Base-by-base conservation (phyloP, 2,888 invertebrate species). In the Bibio marci region DNA sequence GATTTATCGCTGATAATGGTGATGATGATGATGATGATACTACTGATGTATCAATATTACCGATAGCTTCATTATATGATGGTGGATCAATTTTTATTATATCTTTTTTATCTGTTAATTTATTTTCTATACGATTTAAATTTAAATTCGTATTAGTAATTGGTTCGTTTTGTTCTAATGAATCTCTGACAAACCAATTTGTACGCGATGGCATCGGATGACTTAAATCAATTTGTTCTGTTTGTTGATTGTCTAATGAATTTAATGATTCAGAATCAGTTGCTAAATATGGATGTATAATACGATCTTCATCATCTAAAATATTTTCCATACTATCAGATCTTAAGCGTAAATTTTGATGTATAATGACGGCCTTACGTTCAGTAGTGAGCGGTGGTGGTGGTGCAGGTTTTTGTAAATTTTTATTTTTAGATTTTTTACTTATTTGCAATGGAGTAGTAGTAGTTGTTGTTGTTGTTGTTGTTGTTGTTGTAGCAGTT, bases 41-140 rank as follows among this genome's bases (percentile, higher is more conserved):
- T 6, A 22, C 8, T 22, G 22, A n/a, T 13, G 28, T 3, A 22
- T 30, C 6, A 14, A 25, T 3, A 11, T 18, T 12, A 4, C 15
- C 54, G 22, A 59, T 58, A 3, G 61, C 62, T 41, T 61, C 61
- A 38, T 53, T 42, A 40, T 62, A 61, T 2, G 59, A 52, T 25
- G 62, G 60, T 14, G 59, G 62, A 2, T 56, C 57, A 25, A 8
- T 7, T 3, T 12, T 8, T 30, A 27, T 6, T 22, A 28, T 34
- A 15, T 39, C 39, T 14, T 35, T 31, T 33, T 38, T 38, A 31
- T 39, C 35, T 2, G 22, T 11, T 35, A 17, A 13, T n/a, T 32
- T 32, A 10, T n/a, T 11, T 14, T 32, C 32, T 10, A 11, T 30
- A 6, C 8, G n/a, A 22, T 22, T 22, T 22, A 8, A 6, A 22